Evolutionary conservation across 2,797 vertebrate species (phyloP).

Genomic region (Lepidocolaptes lacrymiger): DNA sequence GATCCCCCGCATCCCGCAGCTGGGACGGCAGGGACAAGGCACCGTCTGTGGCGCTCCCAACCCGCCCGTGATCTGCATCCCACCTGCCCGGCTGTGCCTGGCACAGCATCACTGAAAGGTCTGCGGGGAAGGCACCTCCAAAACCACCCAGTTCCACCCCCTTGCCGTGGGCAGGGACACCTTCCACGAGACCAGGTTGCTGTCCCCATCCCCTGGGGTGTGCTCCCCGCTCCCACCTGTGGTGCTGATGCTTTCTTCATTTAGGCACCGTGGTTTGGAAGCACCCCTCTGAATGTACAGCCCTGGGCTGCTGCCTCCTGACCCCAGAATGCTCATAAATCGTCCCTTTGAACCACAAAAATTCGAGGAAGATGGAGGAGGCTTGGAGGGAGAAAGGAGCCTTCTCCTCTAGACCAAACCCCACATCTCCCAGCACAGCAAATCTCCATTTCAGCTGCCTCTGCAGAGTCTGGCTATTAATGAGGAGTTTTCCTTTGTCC

Average conservation of each 20-base stretch:
- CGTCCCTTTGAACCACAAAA: not conserved
- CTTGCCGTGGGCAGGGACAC: not conserved
- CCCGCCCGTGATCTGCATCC: not conserved
- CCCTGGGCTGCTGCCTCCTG: not conserved
- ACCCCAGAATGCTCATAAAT: not conserved
- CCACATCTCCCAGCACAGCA: not conserved
- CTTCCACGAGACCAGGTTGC: not conserved
- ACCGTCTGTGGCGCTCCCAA: not conserved
- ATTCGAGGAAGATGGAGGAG: not conserved
- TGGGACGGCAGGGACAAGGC: not conserved
- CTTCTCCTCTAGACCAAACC: not conserved
- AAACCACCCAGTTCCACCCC: not conserved
- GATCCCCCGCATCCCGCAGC: not conserved
- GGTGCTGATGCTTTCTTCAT: rapidly evolving
- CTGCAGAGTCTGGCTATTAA: not conserved
- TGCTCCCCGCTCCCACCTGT: not conserved
- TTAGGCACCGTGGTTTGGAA: not conserved
- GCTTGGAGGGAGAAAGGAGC: not conserved
- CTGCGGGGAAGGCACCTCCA: not conserved
- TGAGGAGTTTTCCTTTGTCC: constrained; percentile 52
- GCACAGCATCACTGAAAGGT: not conserved
- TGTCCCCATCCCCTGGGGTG: not conserved
- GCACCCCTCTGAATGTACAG: not conserved
- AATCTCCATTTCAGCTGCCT: not conserved
- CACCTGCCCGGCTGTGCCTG: not conserved